Base-by-base conservation (phyloP, 1,140 invertebrate genomes). In the Chrysopa pallens region DNA sequence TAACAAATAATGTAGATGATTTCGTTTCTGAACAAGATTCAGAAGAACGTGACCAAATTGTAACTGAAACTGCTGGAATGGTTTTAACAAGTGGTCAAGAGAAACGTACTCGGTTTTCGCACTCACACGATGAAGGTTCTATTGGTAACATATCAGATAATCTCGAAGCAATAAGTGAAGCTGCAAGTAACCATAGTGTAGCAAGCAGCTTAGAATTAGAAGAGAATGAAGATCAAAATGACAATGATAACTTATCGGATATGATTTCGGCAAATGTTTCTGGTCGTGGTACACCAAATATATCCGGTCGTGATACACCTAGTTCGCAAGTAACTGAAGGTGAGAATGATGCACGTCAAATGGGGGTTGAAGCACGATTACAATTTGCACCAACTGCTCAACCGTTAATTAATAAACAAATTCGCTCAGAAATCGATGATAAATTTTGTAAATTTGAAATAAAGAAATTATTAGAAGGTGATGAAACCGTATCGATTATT, bases 381-480 rank as follows among this genome's bases (percentile, higher is more conserved):
- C 29, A 53, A 54, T 64, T 68, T 62, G 47, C 66, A 6, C 57
- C 66, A 37, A 67, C 75, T n/a, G 69, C 74, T 5, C 64, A 55
- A 31, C 48, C 48, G 35, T 47, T 50, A 14, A 49, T 54, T 6
- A 49, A 41, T n/a, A 88, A 90, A 52, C 81, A 86, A 58, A 79
- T 77, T 17, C 69, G 82, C 6, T 85, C 83, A 44, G 93, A 97
- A 56, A 91, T 98, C 43, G 92, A 96, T 52, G 94, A 98, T 47
- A 93, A 96, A 61, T 98, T 98, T 73, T 94, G 93, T 54, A 95
- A 95, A 65, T 98, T 98, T 65, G 92, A 94, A 57, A 90, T 97
- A 29, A 90, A 86, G 60, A 85, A 85, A 54, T 62, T 87, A 29
- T 70, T 83, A 42, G 83, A 85, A 68, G 83, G 78, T 68, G 91